Evolutionary conservation across 2,888 invertebrate genomes (phyloP).

Genomic region (Aphodius sticticus): DNA sequence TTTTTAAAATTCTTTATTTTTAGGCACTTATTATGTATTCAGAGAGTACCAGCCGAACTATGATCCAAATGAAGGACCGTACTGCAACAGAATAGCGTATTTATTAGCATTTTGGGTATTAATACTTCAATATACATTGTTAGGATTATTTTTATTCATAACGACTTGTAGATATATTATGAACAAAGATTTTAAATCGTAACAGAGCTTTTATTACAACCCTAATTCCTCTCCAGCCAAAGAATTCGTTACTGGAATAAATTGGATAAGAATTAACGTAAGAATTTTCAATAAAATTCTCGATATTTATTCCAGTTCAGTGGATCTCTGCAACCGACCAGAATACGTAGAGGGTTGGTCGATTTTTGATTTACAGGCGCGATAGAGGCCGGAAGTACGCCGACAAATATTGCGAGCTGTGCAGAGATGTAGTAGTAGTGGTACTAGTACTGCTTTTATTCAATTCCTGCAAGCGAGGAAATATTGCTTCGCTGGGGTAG

Average conservation of each 20-base stretch:
- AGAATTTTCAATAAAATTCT: no score
- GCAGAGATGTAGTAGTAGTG: no score
- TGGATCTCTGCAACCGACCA: no score
- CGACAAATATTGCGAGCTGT: no score
- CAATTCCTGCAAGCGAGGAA: no score
- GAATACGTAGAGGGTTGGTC: no score
- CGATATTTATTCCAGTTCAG: no score
- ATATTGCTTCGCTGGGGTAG: no score
- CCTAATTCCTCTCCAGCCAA: not conserved
- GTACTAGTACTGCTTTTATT: no score
- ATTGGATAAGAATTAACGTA: no score
- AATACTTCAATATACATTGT: slow-evolving; percentile 52
- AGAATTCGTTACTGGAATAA: not conserved
- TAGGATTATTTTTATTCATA: slow-evolving; percentile 51
- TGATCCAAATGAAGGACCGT: slow-evolving; percentile 36
- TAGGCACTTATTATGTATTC: slow-evolving; percentile 42
- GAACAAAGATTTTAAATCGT: slow-evolving; percentile 50
- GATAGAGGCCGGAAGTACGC: no score
- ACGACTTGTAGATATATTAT: slow-evolving; percentile 54
- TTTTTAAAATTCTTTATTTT: slow-evolving; percentile 24
- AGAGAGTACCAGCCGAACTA: slow-evolving; percentile 44
- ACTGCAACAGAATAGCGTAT: slow-evolving; percentile 43
- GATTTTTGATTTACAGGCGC: no score
- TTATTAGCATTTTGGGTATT: slow-evolving; percentile 54
- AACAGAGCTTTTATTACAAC: slow-evolving; percentile 22